Percentiles rank a stretch among this genome's conserved stretches.
These are phyloP conservation scores for Potamarius usumacintae DNA, from an alignment of 2,113 vertebrate species.

Conservation along the genomic window DNA sequence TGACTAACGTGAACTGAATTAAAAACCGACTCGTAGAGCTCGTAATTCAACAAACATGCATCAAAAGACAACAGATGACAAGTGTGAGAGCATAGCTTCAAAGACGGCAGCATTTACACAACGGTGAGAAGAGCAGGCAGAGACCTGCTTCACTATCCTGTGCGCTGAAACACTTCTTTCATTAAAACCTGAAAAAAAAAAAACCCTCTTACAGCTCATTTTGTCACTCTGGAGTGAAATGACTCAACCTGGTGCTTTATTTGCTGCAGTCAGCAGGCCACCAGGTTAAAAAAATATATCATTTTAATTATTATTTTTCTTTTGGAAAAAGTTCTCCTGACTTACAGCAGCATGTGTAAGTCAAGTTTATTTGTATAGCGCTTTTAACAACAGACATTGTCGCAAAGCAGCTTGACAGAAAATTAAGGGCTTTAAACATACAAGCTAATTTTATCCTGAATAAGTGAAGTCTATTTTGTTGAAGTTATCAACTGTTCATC, in stretches of 20 bases:
- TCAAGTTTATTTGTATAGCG: no score
- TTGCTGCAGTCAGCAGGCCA: background rate
- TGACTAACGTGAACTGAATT: conserved; percentile 7
- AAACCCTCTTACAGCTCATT: background rate
- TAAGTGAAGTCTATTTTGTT: no score
- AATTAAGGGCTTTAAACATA: no score
- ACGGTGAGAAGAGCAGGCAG: background rate
- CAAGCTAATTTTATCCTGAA: no score
- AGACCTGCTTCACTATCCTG: background rate
- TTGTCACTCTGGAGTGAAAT: background rate
- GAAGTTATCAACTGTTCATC: no score
- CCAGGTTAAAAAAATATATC: background rate
- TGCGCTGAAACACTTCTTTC: background rate
- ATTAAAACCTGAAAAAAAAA: background rate
- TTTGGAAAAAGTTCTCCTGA: background rate
- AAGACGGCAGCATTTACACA: background rate
- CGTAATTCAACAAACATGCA: background rate
- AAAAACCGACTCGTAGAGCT: background rate
- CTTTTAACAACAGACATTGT: no score
- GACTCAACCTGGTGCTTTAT: background rate
- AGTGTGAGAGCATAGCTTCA: background rate
- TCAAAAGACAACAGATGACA: background rate
- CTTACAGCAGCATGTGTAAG: no score
- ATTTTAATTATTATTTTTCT: background rate
- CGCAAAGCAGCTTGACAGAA: no score